A percentile compares a stretch with the other conserved stretches of the same genome.
These are phyloP conservation scores for Onychostruthus taczanowskii DNA, from an alignment of 2,113 vertebrate genomes.

Conservation along the genomic window DNA sequence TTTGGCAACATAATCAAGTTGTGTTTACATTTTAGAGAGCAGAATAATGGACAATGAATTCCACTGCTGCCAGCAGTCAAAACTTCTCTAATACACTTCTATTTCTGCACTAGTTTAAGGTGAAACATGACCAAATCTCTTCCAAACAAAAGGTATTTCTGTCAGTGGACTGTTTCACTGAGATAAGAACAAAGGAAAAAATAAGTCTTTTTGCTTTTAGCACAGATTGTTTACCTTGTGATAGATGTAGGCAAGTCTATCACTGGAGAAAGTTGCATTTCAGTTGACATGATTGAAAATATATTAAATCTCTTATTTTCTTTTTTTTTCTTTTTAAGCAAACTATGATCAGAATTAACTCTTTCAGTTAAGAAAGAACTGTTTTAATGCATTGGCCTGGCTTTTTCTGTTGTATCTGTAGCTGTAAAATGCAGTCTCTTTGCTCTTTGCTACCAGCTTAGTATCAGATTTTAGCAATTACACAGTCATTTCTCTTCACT, in stretches of 20 bases:
- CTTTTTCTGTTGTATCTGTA: not conserved
- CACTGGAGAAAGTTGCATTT: constrained; percentile 41
- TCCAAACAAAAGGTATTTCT: constrained; percentile 56
- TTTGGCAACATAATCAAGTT: constrained; percentile 43
- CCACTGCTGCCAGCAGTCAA: constrained; percentile 1
- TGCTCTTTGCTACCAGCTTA: not conserved
- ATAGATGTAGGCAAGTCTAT: constrained; percentile 58
- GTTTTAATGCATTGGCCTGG: not conserved
- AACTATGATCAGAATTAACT: not conserved
- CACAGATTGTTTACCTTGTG: constrained; percentile 56
- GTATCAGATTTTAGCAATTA: constrained; percentile 8
- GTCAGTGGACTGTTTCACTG: constrained; percentile 65
- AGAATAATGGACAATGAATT: constrained; percentile 49
- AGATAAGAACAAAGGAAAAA: constrained; percentile 76
- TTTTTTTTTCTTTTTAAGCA: not conserved
- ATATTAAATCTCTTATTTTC: constrained; percentile 1
- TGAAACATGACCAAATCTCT: constrained; percentile 30
- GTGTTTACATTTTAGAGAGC: constrained; percentile 42
- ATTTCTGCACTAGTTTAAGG: constrained; percentile 32
- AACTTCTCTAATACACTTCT: not conserved
- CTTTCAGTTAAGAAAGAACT: not conserved
- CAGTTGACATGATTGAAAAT: constrained; percentile 55
- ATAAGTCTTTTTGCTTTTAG: constrained; percentile 65
- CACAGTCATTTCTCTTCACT: not conserved
- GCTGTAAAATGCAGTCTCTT: not conserved